Evolutionary conservation across 2,888 invertebrate species (phyloP), one percentile per base, ranked within the genome.

Genomic region (Drosophila flavopinicola): DNA sequence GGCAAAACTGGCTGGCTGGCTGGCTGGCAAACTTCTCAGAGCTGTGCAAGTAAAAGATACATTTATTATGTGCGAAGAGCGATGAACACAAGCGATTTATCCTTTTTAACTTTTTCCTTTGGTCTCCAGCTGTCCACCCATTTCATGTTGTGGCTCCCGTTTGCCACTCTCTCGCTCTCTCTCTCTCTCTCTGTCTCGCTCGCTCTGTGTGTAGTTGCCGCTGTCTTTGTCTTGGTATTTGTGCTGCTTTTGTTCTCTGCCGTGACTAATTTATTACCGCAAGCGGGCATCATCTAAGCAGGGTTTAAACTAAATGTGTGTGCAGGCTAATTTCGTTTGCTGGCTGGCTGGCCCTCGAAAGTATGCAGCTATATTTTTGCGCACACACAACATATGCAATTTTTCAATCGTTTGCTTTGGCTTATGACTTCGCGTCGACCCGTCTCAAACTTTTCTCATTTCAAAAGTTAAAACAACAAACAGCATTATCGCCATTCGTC

Each of bases 41-140:
- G 77, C 84, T 75, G 75, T 72, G 68, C 79, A 88, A 85, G 80
- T 85, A 87, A 88, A 87, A 86, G 88, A 88, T 87, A 88, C 87
- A 88, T 87, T 87, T 87, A 87, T 88, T 88, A 87, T 87, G 88
- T 88, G 88, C 83, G 87, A 87, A 88, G 85, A 80, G 85, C 80
- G 87, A 88, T 88, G 87, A 88, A 87, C 88, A 85, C 85, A 86
- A 88, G 85, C 88, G 88, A 88, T 87, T 87, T 87, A 87, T 87
- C 88, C 87, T 87, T 88, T 87, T 87, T 88, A 88, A 85, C 85
- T 88, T 85, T 85, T 87, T 70, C 77, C 78, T 68, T 60, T 75
- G 35, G 45, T 65, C 54, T 33, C 33, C 65, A 66, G 56, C 64
- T 76, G 68, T 65, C 67, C 67, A 73, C 73, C 66, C 77, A 76